Base-by-base conservation (phyloP, 92 coral and sea anemone genomes). In the Phymanthus crucifer region DNA sequence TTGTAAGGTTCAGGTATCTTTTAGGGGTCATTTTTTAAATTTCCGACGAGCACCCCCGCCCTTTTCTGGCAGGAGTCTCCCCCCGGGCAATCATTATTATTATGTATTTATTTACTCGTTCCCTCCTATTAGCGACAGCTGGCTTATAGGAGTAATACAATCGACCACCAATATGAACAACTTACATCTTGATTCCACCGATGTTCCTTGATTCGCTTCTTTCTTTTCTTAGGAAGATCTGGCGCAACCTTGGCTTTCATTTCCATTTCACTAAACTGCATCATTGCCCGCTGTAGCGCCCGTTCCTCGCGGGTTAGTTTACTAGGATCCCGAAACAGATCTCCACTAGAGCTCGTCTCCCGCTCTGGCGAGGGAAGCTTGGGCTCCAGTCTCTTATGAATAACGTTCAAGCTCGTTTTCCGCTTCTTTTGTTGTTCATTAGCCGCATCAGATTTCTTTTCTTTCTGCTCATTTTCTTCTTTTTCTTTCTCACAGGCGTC, bases 281-380 rank as follows among this genome's bases (percentile, higher is more conserved):
- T 75, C 90, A 95, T 87, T 23, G 99, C 99, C 58, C 99, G 86
- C 78, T 95, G 99, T 18, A 95, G 85, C 26, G 99, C 99, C 66
- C 99, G 94, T 80, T 95, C 98, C 80, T 95, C 99, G 54, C 99
- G 99, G 74, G 99, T 95, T 52, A 95, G 87, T 77, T 93, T 84
- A 78, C 98, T 89, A 7, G 99, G 99, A 76, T 95, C 99, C 89
- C 97, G 95, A 76, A 86, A 93, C 74, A 95, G 82, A 86, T 91
- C n/a, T n/a, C n/a, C 97, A 27, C 94, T 96, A 33, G 82, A 71
- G 18, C 79, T 88, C 46, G 78, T 82, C 67, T 88, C 92, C 24
- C 92, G 90, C 72, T 75, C 90, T 24, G 93, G 93, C 32, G 95
- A 89, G 24, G 90, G 90, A 27, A 86, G 90, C 61, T 87, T 89